phyloP scores from a whole-genome alignment of 2,888 invertebrate genomes.

The Seira sanloemensis region DNA sequence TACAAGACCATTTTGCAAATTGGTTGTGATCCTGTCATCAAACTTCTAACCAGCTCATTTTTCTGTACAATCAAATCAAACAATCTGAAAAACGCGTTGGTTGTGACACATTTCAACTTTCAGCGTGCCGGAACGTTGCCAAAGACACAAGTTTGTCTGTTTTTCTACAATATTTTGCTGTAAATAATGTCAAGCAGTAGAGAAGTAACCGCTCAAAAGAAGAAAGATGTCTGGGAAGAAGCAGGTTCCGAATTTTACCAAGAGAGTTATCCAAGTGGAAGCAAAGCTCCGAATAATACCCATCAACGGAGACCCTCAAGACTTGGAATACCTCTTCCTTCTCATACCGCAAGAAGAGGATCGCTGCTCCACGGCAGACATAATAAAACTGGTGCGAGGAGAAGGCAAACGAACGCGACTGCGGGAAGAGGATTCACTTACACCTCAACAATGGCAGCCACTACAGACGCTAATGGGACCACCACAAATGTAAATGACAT shows the following conservation, averaged over 20 bases:
- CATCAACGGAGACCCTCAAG: conserved; percentile 47
- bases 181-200: conserved; percentile 61
- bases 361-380: conserved; percentile 39
- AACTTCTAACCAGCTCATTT: too few species aligned
- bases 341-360: conserved; percentile 68
- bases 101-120: too few species aligned
- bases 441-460: conserved; percentile 55
- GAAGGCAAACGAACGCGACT: conserved; percentile 26
- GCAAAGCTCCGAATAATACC: conserved; percentile 49
- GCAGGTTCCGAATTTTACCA: conserved; percentile 91
- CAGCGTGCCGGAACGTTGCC: conserved; percentile 23
- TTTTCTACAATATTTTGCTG: neutral
- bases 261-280: conserved; percentile 83
- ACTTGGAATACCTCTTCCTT: conserved; percentile 65
- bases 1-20: too few species aligned
- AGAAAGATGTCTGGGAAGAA: conserved; percentile 85
- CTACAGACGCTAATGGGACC: conserved; percentile 44
- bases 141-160: conserved; percentile 11
- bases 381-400: conserved; percentile 30
- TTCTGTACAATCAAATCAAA: too few species aligned
- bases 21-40: too few species aligned
- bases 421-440: conserved; percentile 46
- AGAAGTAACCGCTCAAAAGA: conserved; percentile 62
- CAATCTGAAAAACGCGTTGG: too few species aligned
- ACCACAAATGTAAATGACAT: conserved; percentile 79